A percentile compares a stretch with the other conserved stretches of the same genome.
Conservation (phyloP, 2,888 invertebrate genomes). For the Leucoma salicis region DNA sequence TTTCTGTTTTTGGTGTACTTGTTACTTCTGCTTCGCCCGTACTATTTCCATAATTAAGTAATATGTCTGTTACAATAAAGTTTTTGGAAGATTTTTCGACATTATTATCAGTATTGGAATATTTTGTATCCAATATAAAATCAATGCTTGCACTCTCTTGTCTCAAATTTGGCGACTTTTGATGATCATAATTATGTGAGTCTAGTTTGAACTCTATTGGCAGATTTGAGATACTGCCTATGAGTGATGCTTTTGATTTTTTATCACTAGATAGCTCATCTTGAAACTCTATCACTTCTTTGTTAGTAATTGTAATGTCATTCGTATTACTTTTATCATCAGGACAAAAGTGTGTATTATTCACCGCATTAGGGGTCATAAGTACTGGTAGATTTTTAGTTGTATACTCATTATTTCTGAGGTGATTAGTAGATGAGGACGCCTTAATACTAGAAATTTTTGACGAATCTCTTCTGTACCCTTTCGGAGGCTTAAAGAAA, state of each 20-base stretch:
- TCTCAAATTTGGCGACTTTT: conserved; percentile 1
- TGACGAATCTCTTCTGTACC: conserved; percentile 17
- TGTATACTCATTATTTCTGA: background rate
- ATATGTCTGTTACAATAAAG: too few relatives aligned
- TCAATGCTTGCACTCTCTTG: background rate
- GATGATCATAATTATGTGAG: background rate
- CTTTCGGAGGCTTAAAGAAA: conserved; percentile 46
- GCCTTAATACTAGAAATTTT: too few relatives aligned
- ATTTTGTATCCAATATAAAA: background rate
- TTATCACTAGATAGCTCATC: background rate
- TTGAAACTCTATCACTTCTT: background rate
- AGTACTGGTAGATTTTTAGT: too few relatives aligned
- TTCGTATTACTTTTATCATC: background rate
- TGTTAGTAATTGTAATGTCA: background rate
- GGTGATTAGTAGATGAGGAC: too few relatives aligned
- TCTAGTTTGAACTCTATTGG: background rate
- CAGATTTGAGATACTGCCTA: background rate
- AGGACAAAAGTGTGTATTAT: too few relatives aligned
- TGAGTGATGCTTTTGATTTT: background rate
- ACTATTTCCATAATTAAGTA: too few relatives aligned
- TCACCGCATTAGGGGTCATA: too few relatives aligned
- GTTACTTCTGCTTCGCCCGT: too few relatives aligned
- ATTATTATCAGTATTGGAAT: too few relatives aligned
- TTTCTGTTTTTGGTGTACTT: too few relatives aligned
- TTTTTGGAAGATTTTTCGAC: too few relatives aligned